Evolutionary conservation across 2,888 invertebrate species (phyloP).

Genomic region (Callimorpha dominula): DNA sequence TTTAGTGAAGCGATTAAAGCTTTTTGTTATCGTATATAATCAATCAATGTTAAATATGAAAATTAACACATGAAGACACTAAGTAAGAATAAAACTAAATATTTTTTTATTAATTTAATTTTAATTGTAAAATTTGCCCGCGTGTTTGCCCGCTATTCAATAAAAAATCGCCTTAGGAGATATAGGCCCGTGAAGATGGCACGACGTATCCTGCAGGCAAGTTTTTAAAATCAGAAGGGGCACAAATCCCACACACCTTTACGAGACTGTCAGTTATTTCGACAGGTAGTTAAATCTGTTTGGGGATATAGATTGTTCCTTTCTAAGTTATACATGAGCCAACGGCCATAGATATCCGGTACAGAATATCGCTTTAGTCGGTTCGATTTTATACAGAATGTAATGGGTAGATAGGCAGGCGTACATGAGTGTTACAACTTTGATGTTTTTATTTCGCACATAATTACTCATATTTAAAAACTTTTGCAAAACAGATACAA

Average conservation of each 20-base stretch:
- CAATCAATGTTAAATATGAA: not conserved
- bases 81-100: not conserved
- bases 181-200: not conserved
- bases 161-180: not conserved
- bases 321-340: not conserved
- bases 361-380: not conserved
- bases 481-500: not conserved
- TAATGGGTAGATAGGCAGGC: too few species aligned
- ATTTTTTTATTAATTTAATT: too few species aligned
- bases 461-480: not conserved
- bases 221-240: not conserved
- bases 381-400: not conserved
- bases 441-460: not conserved
- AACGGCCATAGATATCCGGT: not conserved
- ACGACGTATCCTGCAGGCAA: not conserved
- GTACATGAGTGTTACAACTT: not conserved
- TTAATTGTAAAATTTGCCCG: too few species aligned
- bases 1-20: not conserved
- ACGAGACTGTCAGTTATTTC: not conserved
- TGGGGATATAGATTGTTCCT: not conserved
- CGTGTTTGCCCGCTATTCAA: too few species aligned
- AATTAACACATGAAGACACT: not conserved
- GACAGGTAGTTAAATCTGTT: not conserved
- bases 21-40: not conserved
- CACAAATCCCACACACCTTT: not conserved